A percentile compares a stretch with the other conserved stretches of the same genome.
Conservation (phyloP, 2,797 vertebrate genomes). For the Eupleurogrammus muticus region DNA sequence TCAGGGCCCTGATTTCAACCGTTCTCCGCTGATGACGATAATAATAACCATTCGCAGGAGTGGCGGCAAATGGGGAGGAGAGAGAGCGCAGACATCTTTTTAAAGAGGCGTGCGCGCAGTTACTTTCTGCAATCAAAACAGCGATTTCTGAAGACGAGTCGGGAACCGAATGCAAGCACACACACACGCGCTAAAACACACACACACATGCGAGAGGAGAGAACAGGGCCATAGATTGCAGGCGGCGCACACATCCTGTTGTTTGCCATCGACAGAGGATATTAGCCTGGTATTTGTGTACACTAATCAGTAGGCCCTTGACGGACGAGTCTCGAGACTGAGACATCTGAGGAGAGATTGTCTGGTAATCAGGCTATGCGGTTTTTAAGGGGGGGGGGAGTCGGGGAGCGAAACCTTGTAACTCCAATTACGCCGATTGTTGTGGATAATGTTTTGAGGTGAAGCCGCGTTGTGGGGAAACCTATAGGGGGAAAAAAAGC, state of each 20-base stretch:
- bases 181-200: conserved; percentile 16
- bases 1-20: conserved; percentile 79
- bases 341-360: conserved; percentile 67
- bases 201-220: neutral
- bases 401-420: conserved; percentile 34
- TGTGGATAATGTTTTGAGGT: conserved; percentile 24
- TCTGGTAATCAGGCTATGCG: conserved; percentile 73
- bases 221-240: conserved; percentile 59
- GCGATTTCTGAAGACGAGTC: conserved; percentile 65
- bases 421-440: conserved; percentile 32
- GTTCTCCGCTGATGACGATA: conserved; percentile 82
- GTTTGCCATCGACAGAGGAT: conserved; percentile 73
- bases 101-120: conserved; percentile 78
- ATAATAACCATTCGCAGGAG: conserved; percentile 84
- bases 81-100: conserved; percentile 59
- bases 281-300: conserved; percentile 80
- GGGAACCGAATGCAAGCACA: conserved; percentile 28
- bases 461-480: conserved; percentile 11
- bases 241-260: conserved; percentile 73
- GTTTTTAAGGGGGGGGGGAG: conserved; percentile 37
- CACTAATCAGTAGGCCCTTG: conserved; percentile 75
- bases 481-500: neutral
- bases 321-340: conserved; percentile 62
- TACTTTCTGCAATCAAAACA: conserved; percentile 86
- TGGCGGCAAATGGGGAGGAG: conserved; percentile 74